A percentile compares a stretch with the other conserved stretches of the same genome.
These are phyloP conservation scores for Macrosiphum euphorbiae DNA, from an alignment of 2,888 invertebrate species.

Conservation along the genomic window DNA sequence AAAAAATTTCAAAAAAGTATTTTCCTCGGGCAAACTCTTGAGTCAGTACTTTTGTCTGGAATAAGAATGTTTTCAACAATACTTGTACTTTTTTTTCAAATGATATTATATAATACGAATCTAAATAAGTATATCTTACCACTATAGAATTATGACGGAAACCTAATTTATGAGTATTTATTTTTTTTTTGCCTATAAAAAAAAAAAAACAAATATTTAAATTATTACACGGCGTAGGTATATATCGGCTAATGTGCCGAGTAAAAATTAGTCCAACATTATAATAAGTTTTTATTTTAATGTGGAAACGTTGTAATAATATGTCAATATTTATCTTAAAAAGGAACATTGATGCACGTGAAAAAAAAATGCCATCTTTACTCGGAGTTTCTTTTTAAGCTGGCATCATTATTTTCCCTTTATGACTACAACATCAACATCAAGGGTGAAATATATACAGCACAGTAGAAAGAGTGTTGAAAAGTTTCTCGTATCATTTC, in stretches of 20 bases:
- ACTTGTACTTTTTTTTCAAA: slow-evolving; percentile 19
- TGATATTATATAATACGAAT: neutral
- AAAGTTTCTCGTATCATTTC: slow-evolving; percentile 38
- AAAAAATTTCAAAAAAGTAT: neutral
- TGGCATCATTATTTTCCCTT: slow-evolving; percentile 42
- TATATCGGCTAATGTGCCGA: neutral
- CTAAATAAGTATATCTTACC: neutral
- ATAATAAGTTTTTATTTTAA: slow-evolving; percentile 10
- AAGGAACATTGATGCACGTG: neutral
- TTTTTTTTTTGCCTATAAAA: neutral
- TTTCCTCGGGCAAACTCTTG: slow-evolving; percentile 46
- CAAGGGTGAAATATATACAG: slow-evolving; percentile 20
- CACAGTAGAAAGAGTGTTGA: slow-evolving; percentile 32
- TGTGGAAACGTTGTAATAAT: neutral
- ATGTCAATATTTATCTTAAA: slow-evolving; percentile 42
- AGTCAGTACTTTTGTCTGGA: slow-evolving; percentile 35
- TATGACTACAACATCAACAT: slow-evolving; percentile 42
- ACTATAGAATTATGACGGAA: neutral
- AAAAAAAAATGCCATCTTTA: slow-evolving; percentile 15
- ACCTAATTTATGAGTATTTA: neutral
- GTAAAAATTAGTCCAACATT: neutral
- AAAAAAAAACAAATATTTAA: neutral
- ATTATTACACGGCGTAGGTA: neutral
- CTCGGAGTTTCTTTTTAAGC: slow-evolving; percentile 3
- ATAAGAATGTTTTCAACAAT: slow-evolving; percentile 35